Conservation (phyloP, 2,888 invertebrate genomes). For the Ectobius pallidus region DNA sequence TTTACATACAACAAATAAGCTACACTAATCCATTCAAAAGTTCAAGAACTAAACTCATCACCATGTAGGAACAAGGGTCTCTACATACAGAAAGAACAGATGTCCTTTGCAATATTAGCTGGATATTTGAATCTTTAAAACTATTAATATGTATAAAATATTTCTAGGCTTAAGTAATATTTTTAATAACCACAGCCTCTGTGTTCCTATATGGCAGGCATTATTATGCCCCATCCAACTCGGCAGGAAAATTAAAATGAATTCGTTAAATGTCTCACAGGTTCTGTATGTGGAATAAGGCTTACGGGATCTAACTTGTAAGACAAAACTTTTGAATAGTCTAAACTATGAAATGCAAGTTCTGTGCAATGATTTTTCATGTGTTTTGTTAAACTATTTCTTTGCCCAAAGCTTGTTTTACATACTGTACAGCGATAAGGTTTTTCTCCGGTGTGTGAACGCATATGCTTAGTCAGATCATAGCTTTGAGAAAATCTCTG, state of each 20-base stretch:
- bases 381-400: conserved; percentile 10
- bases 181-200: too few relatives aligned
- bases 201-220: too few relatives aligned
- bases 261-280: neutral
- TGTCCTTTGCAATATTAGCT: too few relatives aligned
- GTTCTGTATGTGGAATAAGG: neutral
- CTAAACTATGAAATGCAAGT: neutral
- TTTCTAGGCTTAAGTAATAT: too few relatives aligned
- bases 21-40: too few relatives aligned
- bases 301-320: neutral
- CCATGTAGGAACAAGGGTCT: too few relatives aligned
- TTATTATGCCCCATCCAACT: too few relatives aligned
- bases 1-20: too few relatives aligned
- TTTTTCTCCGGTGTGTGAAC: conserved; percentile 46
- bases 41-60: too few relatives aligned
- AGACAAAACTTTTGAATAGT: neutral
- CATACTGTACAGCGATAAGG: conserved; percentile 17
- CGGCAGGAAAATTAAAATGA: neutral
- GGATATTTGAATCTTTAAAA: too few relatives aligned
- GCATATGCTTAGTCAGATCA: conserved; percentile 46
- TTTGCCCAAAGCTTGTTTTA: conserved; percentile 4
- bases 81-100: too few relatives aligned
- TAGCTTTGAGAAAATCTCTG: conserved; percentile 53
- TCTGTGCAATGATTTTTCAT: conserved; percentile 7
- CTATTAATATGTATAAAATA: too few relatives aligned